Evolutionary conservation across 2,888 invertebrate species (phyloP).

Genomic region (Watsonalla binaria): DNA sequence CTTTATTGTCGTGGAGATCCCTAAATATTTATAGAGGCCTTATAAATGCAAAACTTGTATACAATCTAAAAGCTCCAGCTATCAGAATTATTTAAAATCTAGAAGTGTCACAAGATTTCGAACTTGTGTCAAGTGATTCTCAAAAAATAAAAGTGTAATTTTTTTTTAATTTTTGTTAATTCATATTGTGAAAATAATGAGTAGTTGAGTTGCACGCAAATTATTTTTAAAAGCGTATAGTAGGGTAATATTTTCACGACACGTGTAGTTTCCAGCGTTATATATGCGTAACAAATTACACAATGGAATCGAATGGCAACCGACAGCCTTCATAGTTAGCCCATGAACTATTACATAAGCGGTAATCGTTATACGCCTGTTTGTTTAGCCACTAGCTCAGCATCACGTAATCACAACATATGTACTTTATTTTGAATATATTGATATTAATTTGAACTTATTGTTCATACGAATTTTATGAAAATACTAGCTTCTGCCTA

Average conservation of each 20-base stretch:
- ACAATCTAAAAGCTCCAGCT: no score
- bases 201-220: no score
- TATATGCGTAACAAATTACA: slow-evolving; percentile 29
- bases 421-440: background rate
- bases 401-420: slow-evolving; percentile 2
- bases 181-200: slow-evolving; percentile 6
- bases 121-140: no score
- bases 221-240: background rate
- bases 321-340: slow-evolving; percentile 27
- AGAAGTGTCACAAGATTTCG: no score
- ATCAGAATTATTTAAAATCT: no score
- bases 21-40: no score
- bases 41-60: no score
- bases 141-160: no score
- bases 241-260: slow-evolving; percentile 3
- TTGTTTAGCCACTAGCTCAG: slow-evolving; percentile 9
- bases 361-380: slow-evolving; percentile 21
- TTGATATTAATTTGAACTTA: no score
- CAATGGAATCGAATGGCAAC: slow-evolving; percentile 23
- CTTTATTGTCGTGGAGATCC: no score
- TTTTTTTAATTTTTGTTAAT: background rate
- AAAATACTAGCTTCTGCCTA: no score
- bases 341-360: slow-evolving; percentile 37
- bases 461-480: no score
- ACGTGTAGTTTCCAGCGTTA: slow-evolving; percentile 20